These are phyloP conservation scores for Notoglanidium macrostoma DNA, from an alignment of 2,797 vertebrate species.

Conservation along the genomic window DNA sequence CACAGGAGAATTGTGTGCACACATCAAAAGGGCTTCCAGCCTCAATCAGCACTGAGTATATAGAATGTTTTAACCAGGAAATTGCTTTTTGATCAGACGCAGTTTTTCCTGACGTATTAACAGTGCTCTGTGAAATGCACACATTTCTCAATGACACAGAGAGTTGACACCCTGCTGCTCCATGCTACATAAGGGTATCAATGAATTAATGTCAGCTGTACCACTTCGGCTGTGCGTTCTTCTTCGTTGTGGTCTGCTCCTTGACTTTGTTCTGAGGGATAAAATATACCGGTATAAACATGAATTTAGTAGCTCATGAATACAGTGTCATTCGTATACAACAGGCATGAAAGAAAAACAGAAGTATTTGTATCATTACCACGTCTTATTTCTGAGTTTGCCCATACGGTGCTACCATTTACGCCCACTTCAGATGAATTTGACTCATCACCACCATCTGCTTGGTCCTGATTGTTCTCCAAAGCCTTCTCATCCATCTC, in stretches of 20 bases:
- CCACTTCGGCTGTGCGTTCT: constrained; percentile 42
- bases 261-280: constrained; percentile 54
- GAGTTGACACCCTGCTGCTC: not conserved
- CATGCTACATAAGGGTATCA: not conserved
- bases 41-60: not conserved
- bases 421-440: constrained; percentile 41
- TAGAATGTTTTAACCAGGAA: not conserved
- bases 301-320: not conserved
- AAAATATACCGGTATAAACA: constrained; percentile 7
- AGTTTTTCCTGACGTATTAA: not conserved
- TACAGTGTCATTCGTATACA: not conserved
- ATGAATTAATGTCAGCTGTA: constrained; percentile 5
- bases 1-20: not conserved
- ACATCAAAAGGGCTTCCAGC: not conserved
- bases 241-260: constrained; percentile 41
- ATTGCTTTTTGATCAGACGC: not conserved
- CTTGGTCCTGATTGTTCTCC: constrained; percentile 52
- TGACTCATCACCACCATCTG: constrained; percentile 38
- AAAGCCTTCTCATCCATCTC: constrained; percentile 38
- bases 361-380: constrained; percentile 26
- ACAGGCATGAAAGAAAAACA: not conserved
- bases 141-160: not conserved
- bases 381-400: constrained; percentile 36
- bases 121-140: not conserved
- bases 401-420: constrained; percentile 35